Evolutionary conservation across 2,113 vertebrate species (phyloP), one percentile per base, ranked within the genome.

Genomic region (Chamaea fasciata): DNA sequence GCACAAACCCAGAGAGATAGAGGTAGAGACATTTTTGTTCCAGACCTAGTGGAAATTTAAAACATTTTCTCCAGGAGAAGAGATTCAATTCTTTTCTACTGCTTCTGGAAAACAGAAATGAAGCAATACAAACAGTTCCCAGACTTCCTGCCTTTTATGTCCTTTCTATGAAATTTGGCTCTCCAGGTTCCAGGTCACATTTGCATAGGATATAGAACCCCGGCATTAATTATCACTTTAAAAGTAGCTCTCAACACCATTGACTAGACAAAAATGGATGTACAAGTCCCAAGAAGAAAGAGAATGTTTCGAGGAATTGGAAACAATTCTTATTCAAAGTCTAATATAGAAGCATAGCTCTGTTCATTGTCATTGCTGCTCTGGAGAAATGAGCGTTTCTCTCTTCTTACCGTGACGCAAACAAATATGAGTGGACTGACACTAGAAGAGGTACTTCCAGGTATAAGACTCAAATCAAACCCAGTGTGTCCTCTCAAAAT

Each of bases 261-360:
- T 92, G 44, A 76, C 67, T 67, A 28, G 79, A 87, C 59, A 87
- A 83, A 92, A 85, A 23, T 0, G 2, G 62, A 64, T 67, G 19
- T 44, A 65, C 59, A 62, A 74, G 37, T 67, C 37, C 63, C 71
- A 80, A 15, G 50, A 83, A 42, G 57, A 92, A 76, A 89, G 23
- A 50, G 15, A 75, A 56, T 12, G 15, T 42, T 91, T 94, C 78
- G 83, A 91, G 79, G 82, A 93, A 83, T 1, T 93, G 60, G 42
- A 83, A 91, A 90, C 47, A 86, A 74, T 88, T 88, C 55, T 90
- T 69, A 77, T 77, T 83, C 85, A 86, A 85, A 77, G 63, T 90
- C 69, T 67, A 50, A 63, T n/a, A 50, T 5, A 74, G 78, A 83
- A 82, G 22, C 13, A 27, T 10, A 47, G 56, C 37, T 91, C 65